phyloP scores from a whole-genome alignment of 2,888 invertebrate species.

The Anorthoa munda region DNA sequence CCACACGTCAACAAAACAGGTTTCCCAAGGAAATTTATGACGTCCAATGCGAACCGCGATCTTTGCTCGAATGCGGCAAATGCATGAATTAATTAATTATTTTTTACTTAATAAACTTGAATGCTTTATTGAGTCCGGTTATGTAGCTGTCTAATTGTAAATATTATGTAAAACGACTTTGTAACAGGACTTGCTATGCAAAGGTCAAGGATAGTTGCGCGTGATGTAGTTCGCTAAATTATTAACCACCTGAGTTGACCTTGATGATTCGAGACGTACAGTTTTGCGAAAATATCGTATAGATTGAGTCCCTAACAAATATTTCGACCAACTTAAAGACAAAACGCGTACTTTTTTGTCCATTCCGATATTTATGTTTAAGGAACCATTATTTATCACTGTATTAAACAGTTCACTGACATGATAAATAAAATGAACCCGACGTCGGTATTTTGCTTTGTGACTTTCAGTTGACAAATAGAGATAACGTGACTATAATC shows the following conservation, averaged over 20 bases:
- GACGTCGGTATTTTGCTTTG: too few relatives aligned
- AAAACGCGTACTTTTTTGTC: too few relatives aligned
- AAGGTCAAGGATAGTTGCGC: constrained; percentile 44
- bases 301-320: neutral
- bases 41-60: constrained; percentile 25
- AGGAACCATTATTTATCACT: too few relatives aligned
- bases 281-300: neutral
- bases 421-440: too few relatives aligned
- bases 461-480: too few relatives aligned
- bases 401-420: too few relatives aligned
- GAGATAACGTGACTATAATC: neutral
- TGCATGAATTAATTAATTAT: constrained; percentile 15
- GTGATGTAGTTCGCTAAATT: constrained; percentile 20
- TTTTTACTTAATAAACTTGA: constrained; percentile 7
- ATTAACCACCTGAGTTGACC: constrained; percentile 20
- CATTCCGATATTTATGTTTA: too few relatives aligned
- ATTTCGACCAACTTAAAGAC: too few relatives aligned
- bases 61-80: constrained; percentile 47
- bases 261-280: neutral
- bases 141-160: constrained; percentile 8
- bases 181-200: constrained; percentile 29
- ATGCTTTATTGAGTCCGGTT: constrained; percentile 26
- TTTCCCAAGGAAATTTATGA: constrained; percentile 70
- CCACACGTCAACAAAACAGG: constrained; percentile 69
- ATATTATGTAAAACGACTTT: constrained; percentile 32